Evolutionary conservation across 2,888 invertebrate species (phyloP), one percentile per base, ranked within the genome.

Genomic region (Erpobdella octoculata): DNA sequence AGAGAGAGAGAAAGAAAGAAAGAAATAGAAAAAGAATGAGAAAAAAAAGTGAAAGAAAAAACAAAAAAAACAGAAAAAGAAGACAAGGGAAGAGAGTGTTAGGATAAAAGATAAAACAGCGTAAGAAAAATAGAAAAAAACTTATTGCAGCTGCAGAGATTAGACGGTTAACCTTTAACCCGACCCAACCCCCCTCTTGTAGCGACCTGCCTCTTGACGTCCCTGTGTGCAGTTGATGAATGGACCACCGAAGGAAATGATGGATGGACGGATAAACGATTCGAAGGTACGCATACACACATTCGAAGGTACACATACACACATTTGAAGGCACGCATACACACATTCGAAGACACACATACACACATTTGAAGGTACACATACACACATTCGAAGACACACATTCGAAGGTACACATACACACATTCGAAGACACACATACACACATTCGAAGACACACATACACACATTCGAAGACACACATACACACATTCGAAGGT

Each of bases 401-500:
- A n/a, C 46, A 41, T n/a, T 15, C 46, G n/a, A 12, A 41, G 12
- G 46, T n/a, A 41, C 46, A n/a, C 46, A 41, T n/a, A 41, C 46
- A 41, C 46, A n/a, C 46, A 41, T n/a, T 12, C 46, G n/a, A 12
- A 41, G 12, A 41, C 46, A 41, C 46, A 41, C 46, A 41, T 41
- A n/a, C 46, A 41, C n/a, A 15, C 46, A 41, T 41, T 15, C 8
- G 25, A 15, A 33, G 35, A 61, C n/a, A 61, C 38, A 61, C 18
- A 61, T 58, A 61, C 18, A 61, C n/a, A 59, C 31, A 28, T 53
- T 58, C 31, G 59, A 35, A 62, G 0, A 59, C 37, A 70, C 31
- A 70, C 37, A 28, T n/a, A 70, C 59, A 70, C 59, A 33, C 59
- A 70, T 36, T 58, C 37, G 35, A 33, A 70, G 33, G 59, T 18